A percentile compares a stretch with the other conserved stretches of the same genome.
Conservation (phyloP, 2,113 vertebrate species). For the Genyomyrus donnyi region DNA sequence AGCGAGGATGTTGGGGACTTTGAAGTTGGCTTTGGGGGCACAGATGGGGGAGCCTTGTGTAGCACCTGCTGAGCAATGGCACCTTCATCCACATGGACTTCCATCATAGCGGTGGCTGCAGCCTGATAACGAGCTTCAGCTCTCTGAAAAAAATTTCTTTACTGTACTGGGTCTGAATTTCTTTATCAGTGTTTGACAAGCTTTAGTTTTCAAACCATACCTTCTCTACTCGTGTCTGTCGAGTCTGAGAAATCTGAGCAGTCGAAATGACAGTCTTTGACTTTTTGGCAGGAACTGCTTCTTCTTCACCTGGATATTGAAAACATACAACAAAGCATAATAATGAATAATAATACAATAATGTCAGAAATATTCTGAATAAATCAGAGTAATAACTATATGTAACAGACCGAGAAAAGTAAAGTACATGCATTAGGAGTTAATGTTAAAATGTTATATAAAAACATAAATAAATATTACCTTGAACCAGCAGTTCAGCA, state of each 20-base stretch:
- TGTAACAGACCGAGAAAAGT: not conserved
- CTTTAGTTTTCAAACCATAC: slow-evolving; percentile 46
- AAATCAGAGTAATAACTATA: not conserved
- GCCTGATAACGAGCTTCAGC: slow-evolving; percentile 82
- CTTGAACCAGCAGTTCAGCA: slow-evolving; percentile 88
- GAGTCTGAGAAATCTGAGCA: slow-evolving; percentile 83
- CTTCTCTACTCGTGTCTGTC: slow-evolving; percentile 81
- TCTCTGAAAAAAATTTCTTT: slow-evolving; percentile 55
- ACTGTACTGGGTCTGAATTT: not conserved
- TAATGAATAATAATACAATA: not conserved
- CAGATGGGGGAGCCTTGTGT: slow-evolving; percentile 88
- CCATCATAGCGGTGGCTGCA: slow-evolving; percentile 71
- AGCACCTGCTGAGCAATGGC: slow-evolving; percentile 71
- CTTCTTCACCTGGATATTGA: slow-evolving; percentile 70
- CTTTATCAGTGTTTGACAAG: not conserved
- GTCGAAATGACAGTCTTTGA: slow-evolving; percentile 85
- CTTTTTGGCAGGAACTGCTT: slow-evolving; percentile 90
- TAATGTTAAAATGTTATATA: not conserved
- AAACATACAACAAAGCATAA: not conserved
- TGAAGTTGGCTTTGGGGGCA: slow-evolving; percentile 84
- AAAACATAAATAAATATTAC: slow-evolving; percentile 46
- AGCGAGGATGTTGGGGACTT: slow-evolving; percentile 78
- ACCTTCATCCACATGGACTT: slow-evolving; percentile 75
- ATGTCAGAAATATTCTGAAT: not conserved
- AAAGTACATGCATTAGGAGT: not conserved